Evolutionary conservation across 2,888 invertebrate genomes (phyloP), one percentile per base, ranked within the genome.

Genomic region (Clepsis dumicolana): DNA sequence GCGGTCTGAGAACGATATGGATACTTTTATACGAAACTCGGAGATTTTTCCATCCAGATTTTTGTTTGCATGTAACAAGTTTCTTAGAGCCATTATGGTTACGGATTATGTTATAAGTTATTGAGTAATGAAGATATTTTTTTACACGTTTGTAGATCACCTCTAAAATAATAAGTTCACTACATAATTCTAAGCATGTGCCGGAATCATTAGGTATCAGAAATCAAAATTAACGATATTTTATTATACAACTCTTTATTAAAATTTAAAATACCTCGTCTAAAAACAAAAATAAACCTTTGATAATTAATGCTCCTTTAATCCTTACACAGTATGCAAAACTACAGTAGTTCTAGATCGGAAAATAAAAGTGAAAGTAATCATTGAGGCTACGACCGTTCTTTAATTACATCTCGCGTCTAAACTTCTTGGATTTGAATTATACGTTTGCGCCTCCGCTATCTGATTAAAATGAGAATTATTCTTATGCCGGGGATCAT

Each of bases 351-450:
- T 29, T 53, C 10, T 27, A 53, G 4, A 16, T 1, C 14, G 18
- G 18, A 53, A 52, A 44, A 44, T 53, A 65, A 65, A 53, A 29
- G 65, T 52, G 25, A n/a, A 5, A 7, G 7, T 32, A n/a, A 35
- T 14, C 35, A 53, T 65, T 60, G 41, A 25, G 38, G 65, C 41
- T 59, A 44, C 16, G 25, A 27, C 59, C 27, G 27, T n/a, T n/a
- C 32, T 41, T 25, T 44, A 41, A 54, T 60, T 44, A 65, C 32
- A 44, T 41, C 60, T 60, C 32, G 48, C 44, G n/a, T 24, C 60
- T 60, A 44, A 65, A 65, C 41, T 60, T 32, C 53, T 44, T 44
- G 41, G 24, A 53, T 65, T 29, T 53, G 29, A 53, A 41, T 56
- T 21, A 35, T 65, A 53, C 41, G 24, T 27, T 48, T 27, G 57